Percentiles rank a stretch among this genome's conserved stretches.
phyloP scores from a whole-genome alignment of 2,888 invertebrate genomes.

The Trachelus iudaicus region DNA sequence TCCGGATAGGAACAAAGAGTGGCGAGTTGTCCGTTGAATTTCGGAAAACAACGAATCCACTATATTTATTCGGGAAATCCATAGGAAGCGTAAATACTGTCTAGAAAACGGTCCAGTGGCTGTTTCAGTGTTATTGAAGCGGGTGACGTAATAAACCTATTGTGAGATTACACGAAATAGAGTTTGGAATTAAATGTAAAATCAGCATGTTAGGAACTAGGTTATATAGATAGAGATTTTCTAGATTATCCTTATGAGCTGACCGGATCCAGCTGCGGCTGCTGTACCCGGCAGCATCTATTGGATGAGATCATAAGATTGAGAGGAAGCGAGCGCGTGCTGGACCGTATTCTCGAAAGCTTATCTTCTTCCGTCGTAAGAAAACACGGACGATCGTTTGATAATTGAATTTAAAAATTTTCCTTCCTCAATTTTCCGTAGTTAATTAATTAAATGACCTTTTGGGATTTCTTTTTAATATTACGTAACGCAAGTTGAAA shows the following conservation, averaged over 20 bases:
- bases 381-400: background rate
- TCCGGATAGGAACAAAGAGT: no score
- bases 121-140: background rate
- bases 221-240: background rate
- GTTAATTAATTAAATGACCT: background rate
- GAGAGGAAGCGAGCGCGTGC: background rate
- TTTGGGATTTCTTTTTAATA: background rate
- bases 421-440: background rate
- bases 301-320: background rate
- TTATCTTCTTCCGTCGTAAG: background rate
- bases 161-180: background rate
- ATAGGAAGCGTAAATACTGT: background rate
- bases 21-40: background rate
- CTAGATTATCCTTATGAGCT: background rate
- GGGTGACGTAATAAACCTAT: background rate
- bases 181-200: background rate
- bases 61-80: background rate
- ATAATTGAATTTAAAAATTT: background rate
- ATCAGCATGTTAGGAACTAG: background rate
- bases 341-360: background rate
- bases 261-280: background rate
- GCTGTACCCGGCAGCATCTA: background rate
- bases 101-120: background rate
- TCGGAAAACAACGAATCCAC: fast-evolving
- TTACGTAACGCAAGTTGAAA: background rate